Conservation (phyloP, 1,140 invertebrate species). For the Zaprionus camerounensis region DNA sequence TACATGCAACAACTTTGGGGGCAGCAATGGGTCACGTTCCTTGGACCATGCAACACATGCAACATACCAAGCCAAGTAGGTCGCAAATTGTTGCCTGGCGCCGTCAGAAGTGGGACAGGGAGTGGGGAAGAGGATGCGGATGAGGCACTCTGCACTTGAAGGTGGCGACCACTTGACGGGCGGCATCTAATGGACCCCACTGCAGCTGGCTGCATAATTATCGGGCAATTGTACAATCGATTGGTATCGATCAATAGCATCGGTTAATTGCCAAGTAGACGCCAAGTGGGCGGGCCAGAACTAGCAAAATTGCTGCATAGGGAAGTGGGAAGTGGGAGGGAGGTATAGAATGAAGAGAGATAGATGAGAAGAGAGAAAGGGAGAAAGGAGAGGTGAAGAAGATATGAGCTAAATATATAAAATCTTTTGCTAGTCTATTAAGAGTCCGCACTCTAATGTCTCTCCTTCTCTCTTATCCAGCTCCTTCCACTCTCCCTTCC, state of each 20-base stretch:
- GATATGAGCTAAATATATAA: background rate
- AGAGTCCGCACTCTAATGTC: background rate
- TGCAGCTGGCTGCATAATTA: slow-evolving; percentile 3
- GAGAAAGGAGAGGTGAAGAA: background rate
- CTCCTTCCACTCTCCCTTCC: background rate
- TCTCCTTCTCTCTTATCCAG: background rate
- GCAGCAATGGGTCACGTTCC: background rate
- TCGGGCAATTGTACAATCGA: background rate
- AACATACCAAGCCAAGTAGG: slow-evolving; percentile 24
- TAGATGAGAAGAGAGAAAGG: background rate
- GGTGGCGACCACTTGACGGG: slow-evolving; percentile 20
- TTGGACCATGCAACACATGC: slow-evolving; percentile 18
- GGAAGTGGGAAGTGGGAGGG: background rate
- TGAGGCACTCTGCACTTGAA: background rate
- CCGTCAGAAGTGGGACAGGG: background rate
- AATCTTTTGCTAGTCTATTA: background rate
- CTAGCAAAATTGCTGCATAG: slow-evolving; percentile 7
- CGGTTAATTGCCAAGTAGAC: background rate
- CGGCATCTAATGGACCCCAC: background rate
- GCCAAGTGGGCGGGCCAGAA: background rate
- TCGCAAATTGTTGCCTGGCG: slow-evolving; percentile 18
- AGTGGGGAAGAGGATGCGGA: background rate
- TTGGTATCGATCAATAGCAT: background rate
- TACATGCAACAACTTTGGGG: slow-evolving; percentile 1
- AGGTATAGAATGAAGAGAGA: background rate